phyloP scores from a whole-genome alignment of 2,888 invertebrate species.

The Agrochola litura region DNA sequence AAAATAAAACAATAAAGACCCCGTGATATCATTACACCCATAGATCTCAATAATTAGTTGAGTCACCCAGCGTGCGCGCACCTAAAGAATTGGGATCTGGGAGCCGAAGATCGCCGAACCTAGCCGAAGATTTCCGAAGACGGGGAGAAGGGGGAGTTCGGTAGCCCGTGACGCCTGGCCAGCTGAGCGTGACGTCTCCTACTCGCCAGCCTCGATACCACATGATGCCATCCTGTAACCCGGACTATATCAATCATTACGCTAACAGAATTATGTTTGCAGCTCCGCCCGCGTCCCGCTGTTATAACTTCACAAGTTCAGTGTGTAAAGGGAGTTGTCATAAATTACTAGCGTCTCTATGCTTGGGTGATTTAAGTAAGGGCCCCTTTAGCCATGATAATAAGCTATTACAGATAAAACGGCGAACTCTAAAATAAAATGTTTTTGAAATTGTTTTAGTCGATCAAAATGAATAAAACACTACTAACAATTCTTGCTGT shows the following conservation, averaged over 20 bases:
- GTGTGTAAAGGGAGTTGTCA: conserved; percentile 15
- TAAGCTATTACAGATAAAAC: conserved; percentile 1
- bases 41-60: conserved; percentile 81
- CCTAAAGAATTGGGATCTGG: conserved; percentile 79
- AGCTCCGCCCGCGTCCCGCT: conserved; percentile 26
- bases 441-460: not conserved
- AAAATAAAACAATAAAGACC: conserved; percentile 72
- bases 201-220: conserved; percentile 75
- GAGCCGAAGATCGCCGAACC: conserved; percentile 73
- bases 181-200: conserved; percentile 82
- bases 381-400: not conserved
- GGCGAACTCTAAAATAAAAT: not conserved
- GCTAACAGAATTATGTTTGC: conserved; percentile 47
- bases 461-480: conserved; percentile 5
- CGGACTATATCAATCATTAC: conserved; percentile 69
- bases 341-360: conserved; percentile 6
- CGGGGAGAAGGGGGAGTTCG: conserved; percentile 77
- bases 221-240: conserved; percentile 77
- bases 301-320: conserved; percentile 17
- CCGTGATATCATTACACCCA: conserved; percentile 78
- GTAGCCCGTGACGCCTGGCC: conserved; percentile 81
- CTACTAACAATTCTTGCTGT: not conserved
- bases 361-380: conserved; percentile 6
- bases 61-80: conserved; percentile 73
- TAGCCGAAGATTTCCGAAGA: conserved; percentile 79